phyloP scores from a whole-genome alignment of 2,113 vertebrate genomes.

The Hemiprocne comata region DNA sequence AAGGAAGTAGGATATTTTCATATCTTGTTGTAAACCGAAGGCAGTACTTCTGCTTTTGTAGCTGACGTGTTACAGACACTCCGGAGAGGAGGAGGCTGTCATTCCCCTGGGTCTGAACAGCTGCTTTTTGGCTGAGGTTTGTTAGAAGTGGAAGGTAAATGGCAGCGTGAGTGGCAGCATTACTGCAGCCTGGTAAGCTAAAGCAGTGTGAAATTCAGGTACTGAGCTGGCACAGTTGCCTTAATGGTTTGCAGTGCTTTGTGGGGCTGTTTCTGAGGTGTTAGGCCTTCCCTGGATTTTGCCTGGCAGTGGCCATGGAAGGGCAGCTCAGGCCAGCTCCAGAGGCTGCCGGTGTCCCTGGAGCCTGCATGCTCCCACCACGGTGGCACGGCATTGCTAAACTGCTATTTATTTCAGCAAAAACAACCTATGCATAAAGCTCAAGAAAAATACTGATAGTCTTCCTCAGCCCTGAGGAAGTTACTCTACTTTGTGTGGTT shows the following conservation, averaged over 20 bases:
- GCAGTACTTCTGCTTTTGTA: not conserved
- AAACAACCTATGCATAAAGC: not conserved
- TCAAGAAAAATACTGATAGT: not conserved
- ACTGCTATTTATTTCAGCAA: not conserved
- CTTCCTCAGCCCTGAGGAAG: not conserved
- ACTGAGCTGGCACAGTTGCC: not conserved
- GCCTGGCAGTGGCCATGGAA: not conserved
- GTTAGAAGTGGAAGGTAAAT: not conserved
- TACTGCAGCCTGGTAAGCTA: not conserved
- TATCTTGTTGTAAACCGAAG: fast-evolving
- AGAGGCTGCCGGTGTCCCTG: not conserved
- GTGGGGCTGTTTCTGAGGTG: fast-evolving
- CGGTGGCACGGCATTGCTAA: fast-evolving
- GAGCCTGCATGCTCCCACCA: fast-evolving
- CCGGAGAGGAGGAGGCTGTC: not conserved
- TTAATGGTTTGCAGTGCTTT: not conserved
- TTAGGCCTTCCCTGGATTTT: not conserved
- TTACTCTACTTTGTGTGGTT: not conserved
- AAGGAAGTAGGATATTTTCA: not conserved
- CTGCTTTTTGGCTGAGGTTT: not conserved
- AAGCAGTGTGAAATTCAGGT: not conserved
- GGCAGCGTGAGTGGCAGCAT: not conserved
- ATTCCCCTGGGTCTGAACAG: not conserved
- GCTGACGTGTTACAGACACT: fast-evolving
- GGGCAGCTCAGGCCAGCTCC: not conserved